phyloP scores from a whole-genome alignment of 2,888 invertebrate species.

The Cephus sareptanus region DNA sequence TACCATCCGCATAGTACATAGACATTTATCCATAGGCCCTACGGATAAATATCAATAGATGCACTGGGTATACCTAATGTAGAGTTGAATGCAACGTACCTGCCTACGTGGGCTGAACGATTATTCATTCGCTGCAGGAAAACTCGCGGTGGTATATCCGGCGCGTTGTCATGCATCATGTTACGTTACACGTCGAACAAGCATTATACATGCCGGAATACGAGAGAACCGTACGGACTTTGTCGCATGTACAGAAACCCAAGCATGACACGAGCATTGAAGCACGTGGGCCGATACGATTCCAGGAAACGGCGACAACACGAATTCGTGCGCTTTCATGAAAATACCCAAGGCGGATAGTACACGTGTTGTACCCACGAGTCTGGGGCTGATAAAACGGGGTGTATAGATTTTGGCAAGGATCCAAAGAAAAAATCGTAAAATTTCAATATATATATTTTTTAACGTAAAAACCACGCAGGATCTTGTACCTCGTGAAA shows the following conservation, averaged over 20 bases:
- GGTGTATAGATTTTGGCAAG: too few species aligned
- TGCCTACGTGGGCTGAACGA: conserved; percentile 69
- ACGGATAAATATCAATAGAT: too few species aligned
- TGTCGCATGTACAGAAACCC: conserved; percentile 30
- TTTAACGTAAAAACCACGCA: too few species aligned
- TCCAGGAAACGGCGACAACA: background rate
- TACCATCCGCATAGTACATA: too few species aligned
- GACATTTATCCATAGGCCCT: too few species aligned
- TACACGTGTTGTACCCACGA: too few species aligned
- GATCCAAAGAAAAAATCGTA: too few species aligned
- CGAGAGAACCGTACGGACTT: background rate
- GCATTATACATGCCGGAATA: conserved; percentile 1
- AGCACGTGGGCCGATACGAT: conserved; percentile 2
- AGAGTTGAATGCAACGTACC: too few species aligned
- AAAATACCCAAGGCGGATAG: too few species aligned
- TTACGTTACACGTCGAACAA: conserved; percentile 29
- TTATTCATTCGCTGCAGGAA: conserved; percentile 45
- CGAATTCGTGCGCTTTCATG: background rate
- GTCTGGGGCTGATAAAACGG: too few species aligned
- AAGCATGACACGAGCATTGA: background rate
- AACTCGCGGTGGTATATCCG: conserved; percentile 41
- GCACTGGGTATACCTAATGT: too few species aligned
- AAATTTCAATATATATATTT: too few species aligned
- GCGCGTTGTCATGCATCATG: conserved; percentile 47
- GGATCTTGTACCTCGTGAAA: background rate